A percentile compares a stretch with the other conserved stretches of the same genome.
Evolutionary conservation across 2,888 invertebrate species (phyloP).

Genomic region (Thymelicus lineola): DNA sequence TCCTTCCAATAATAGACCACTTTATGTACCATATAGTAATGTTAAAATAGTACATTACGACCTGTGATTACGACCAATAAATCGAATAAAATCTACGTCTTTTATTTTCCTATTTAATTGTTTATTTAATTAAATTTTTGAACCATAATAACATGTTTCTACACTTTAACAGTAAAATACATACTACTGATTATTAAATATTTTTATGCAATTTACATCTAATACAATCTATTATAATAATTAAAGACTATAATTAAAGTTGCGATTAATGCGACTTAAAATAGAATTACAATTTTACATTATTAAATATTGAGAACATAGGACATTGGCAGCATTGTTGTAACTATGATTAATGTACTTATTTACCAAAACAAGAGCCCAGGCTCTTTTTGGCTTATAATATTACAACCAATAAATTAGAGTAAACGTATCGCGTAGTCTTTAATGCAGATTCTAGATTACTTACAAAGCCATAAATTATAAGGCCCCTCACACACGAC

Average conservation of each 20-base stretch:
- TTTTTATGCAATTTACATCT: slow-evolving; percentile 14
- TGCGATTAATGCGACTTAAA: slow-evolving; percentile 9
- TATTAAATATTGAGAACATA: slow-evolving; percentile 17
- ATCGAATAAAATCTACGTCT: neutral
- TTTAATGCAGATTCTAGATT: neutral
- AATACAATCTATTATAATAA: neutral
- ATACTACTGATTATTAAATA: slow-evolving; percentile 10
- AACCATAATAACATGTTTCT: slow-evolving; percentile 8
- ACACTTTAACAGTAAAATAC: slow-evolving; percentile 13
- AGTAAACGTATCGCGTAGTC: neutral
- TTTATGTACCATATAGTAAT: no score
- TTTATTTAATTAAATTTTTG: neutral
- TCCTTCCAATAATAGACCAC: no score
- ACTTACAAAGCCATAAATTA: slow-evolving; percentile 9
- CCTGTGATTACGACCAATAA: no score
- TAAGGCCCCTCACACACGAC: neutral
- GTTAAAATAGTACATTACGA: no score
- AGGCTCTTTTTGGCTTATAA: neutral
- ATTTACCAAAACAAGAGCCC: neutral
- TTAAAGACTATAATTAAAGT: neutral
- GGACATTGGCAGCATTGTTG: slow-evolving; percentile 46
- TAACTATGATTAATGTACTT: slow-evolving; percentile 7
- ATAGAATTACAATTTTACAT: neutral
- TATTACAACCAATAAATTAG: slow-evolving; percentile 21
- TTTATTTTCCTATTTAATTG: neutral